A percentile compares a stretch with the other conserved stretches of the same genome.
phyloP scores from a whole-genome alignment of 2,888 invertebrate species.

The Actias luna region DNA sequence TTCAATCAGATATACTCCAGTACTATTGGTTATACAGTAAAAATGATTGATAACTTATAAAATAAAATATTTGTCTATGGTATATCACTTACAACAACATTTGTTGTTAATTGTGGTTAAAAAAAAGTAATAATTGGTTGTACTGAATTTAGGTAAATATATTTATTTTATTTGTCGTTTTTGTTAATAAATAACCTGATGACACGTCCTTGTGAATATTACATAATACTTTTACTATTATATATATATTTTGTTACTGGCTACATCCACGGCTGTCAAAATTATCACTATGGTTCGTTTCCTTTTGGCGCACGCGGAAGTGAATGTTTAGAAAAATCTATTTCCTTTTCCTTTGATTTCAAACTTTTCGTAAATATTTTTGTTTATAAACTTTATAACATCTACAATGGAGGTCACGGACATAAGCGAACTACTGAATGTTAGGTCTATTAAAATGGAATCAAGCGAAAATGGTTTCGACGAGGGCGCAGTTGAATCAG shows the following conservation, averaged over 20 bases:
- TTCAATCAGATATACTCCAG: too few relatives aligned
- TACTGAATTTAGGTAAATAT: too few relatives aligned
- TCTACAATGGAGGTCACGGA: constrained; percentile 67
- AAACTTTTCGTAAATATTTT: constrained; percentile 42
- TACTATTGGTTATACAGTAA: too few relatives aligned
- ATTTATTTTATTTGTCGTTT: too few relatives aligned
- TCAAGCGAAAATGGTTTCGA: constrained; percentile 55
- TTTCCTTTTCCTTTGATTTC: constrained; percentile 70
- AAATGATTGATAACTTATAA: too few relatives aligned
- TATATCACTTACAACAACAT: too few relatives aligned
- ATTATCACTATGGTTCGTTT: constrained; percentile 44
- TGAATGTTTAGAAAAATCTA: constrained; percentile 50
- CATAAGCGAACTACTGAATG: constrained; percentile 67
- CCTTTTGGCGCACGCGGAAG: constrained; percentile 74
- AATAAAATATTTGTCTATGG: too few relatives aligned
- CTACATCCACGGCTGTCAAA: constrained; percentile 21
- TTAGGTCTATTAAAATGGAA: constrained; percentile 72
- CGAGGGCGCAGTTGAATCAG: constrained; percentile 49
- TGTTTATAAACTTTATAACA: constrained; percentile 37
- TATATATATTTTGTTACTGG: constrained; percentile 18
- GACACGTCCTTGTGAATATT: too few relatives aligned
- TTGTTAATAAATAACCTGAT: too few relatives aligned
- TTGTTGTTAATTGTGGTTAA: too few relatives aligned
- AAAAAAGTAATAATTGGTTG: too few relatives aligned
- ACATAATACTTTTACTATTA: too few relatives aligned